Percentiles rank a stretch among this genome's conserved stretches.
Conservation (phyloP, 2,888 invertebrate species). For the Trilocha varians region DNA sequence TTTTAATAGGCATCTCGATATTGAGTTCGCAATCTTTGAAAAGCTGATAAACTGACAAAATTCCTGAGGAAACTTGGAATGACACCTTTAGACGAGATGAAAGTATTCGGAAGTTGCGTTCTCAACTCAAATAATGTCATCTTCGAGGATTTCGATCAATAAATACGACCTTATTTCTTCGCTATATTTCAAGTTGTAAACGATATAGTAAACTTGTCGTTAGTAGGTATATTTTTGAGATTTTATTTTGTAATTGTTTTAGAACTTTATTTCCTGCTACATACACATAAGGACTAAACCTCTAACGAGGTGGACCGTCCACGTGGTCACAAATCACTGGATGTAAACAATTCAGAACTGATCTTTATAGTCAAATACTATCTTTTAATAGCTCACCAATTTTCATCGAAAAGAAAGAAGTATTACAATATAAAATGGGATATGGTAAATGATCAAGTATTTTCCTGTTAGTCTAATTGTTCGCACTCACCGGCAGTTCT, state of each 20-base stretch:
- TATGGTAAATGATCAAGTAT: neutral
- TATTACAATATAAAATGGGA: no score
- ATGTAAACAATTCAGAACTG: no score
- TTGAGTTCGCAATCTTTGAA: conserved; percentile 19
- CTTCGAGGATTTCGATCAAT: conserved; percentile 11
- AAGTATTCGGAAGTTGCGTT: conserved; percentile 21
- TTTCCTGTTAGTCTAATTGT: neutral
- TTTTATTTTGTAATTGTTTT: no score
- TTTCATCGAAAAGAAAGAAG: no score
- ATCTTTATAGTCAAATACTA: no score
- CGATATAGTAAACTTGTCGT: no score
- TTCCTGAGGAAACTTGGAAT: conserved; percentile 26
- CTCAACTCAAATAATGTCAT: conserved; percentile 35
- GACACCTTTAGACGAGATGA: conserved; percentile 29
- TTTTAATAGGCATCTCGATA: neutral
- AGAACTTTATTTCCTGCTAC: no score
- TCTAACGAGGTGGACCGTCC: no score
- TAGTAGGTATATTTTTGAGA: neutral
- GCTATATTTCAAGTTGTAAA: neutral
- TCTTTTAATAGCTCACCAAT: no score
- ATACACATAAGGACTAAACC: no score
- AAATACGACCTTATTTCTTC: neutral
- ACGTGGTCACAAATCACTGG: no score
- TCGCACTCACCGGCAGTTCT: neutral
- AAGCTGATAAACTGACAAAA: conserved; percentile 34